These are phyloP conservation scores for Scaptomyza cyrtandrae DNA, from an alignment of 2,888 invertebrate genomes.

Conservation along the genomic window DNA sequence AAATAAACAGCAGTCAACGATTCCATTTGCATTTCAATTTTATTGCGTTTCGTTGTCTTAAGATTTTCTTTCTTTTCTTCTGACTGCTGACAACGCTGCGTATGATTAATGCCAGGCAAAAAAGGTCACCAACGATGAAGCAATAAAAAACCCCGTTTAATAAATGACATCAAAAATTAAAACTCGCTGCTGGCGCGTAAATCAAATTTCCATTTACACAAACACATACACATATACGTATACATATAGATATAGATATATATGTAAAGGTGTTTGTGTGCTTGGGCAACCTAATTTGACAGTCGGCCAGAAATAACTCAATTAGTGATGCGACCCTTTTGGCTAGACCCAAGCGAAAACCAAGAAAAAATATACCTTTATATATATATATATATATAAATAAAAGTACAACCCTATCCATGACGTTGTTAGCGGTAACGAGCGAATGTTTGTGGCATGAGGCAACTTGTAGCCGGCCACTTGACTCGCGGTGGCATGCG, in stretches of 20 bases:
- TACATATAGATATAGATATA: not conserved
- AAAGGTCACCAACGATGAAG: constrained; percentile 20
- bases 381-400: not conserved
- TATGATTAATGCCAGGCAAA: constrained; percentile 64
- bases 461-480: constrained; percentile 38
- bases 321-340: constrained; percentile 61
- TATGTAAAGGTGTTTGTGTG: constrained; percentile 11
- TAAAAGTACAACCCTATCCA: constrained; percentile 50
- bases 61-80: constrained; percentile 47
- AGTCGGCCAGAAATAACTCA: constrained; percentile 74
- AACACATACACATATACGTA: constrained; percentile 3
- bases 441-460: constrained; percentile 25
- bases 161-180: constrained; percentile 77
- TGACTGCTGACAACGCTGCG: constrained; percentile 63
- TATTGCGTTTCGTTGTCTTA: constrained; percentile 41
- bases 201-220: constrained; percentile 59
- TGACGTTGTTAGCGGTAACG: constrained; percentile 70
- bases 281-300: constrained; percentile 69
- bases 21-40: constrained; percentile 38
- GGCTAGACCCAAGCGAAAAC: constrained; percentile 12
- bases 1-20: constrained; percentile 73
- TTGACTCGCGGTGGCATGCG: constrained; percentile 30
- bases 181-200: constrained; percentile 60
- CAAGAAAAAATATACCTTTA: not conserved
- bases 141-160: constrained; percentile 51